Evolutionary conservation across 30 jellyfish, hydroid and myxozoan species (phyloP).

Genomic region (Cassiopea xamachana): DNA sequence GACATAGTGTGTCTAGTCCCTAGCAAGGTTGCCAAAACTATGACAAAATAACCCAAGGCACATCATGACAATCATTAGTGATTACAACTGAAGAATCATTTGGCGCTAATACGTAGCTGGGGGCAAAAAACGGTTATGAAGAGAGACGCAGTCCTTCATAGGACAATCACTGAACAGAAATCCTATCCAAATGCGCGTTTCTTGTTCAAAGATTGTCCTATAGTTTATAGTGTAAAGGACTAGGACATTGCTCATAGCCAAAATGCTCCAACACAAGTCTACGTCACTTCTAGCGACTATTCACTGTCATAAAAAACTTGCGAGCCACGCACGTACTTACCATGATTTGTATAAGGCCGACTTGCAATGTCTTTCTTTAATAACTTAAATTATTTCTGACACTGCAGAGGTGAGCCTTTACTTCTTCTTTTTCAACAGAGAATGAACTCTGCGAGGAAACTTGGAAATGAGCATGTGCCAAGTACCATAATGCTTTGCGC

Average conservation of each 20-base stretch:
- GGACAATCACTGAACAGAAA: no score
- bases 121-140: no score
- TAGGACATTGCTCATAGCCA: no score
- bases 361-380: conserved; percentile 32
- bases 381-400: conserved; percentile 10
- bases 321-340: conserved; percentile 17
- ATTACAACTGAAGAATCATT: no score
- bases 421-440: conserved; percentile 14
- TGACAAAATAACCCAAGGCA: no score
- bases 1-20: conserved; percentile 47
- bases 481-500: conserved; percentile 45
- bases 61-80: no score
- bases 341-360: conserved; percentile 69
- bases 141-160: no score
- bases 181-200: no score
- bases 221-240: no score
- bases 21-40: conserved; percentile 68
- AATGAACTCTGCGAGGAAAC: not conserved
- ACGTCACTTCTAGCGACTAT: not conserved
- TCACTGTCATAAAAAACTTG: not conserved
- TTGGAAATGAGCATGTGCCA: conserved; percentile 37
- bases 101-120: no score
- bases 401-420: conserved; percentile 79
- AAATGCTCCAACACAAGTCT: no score
- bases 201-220: no score